Base-by-base conservation (phyloP, 2,888 invertebrate species). In the Pyrochroa serraticornis region DNA sequence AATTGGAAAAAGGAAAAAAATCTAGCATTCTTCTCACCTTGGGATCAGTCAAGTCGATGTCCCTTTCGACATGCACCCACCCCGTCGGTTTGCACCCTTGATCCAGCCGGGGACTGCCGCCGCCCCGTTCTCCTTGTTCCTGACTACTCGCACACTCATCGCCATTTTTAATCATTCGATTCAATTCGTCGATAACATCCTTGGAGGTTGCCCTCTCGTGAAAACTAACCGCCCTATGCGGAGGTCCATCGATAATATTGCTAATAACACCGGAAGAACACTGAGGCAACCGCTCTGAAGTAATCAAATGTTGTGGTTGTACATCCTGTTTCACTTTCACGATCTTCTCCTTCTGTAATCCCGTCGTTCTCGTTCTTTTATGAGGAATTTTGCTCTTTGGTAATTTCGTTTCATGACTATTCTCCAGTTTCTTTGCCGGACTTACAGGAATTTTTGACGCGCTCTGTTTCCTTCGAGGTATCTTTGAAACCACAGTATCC, bases 51-150 rank as follows among this genome's bases (percentile, higher is more conserved):
- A 91, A 85, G 79, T 90, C 90, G 61, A 90, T 87, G 71, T 90
- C 88, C 62, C 86, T 84, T 72, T 91, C 90, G 35, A 91, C 88
- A 73, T 90, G 90, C 59, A 91, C 87, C 91, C 91, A 91, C 35
- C 90, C 90, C 0, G 91, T 90, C 14, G 87, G 86, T 80, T 87
- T 86, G 63, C 87, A 83, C 32, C 87, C 87, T 55, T 82, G 82
- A 77, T 89, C 89, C 58, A 85, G 80, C 65, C 78, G 22, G 22
- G 22, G 81, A 13, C 31, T 33, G 6, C 77, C 74, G 34, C 73
- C 64, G 42, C 71, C 71, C 33, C 74, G 69, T 33, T 63, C 42
- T 14, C 48, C 55, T 37, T 67, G 60, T 36, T 60, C 56, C n/a
- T 35, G 36, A 42, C 36, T 33, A 32, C 13, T 51, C 14, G 58